phyloP scores from a whole-genome alignment of 2,888 invertebrate genomes.

The Clunio marinus region DNA sequence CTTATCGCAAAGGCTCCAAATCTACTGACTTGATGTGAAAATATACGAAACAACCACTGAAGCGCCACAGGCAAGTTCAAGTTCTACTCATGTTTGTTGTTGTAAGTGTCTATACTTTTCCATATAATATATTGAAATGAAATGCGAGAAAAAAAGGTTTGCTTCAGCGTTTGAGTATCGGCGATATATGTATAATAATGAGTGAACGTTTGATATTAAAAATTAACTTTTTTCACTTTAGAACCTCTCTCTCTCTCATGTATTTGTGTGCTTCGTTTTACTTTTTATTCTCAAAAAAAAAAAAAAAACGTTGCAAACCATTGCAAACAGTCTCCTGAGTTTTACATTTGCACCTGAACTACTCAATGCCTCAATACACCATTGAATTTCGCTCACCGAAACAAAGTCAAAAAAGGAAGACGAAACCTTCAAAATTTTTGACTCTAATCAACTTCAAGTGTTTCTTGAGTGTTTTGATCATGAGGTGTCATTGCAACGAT shows the following conservation, averaged over 20 bases:
- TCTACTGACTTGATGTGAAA: constrained; percentile 24
- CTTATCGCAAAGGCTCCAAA: constrained; percentile 37
- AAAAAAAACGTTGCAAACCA: too few species aligned
- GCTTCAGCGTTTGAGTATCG: constrained; percentile 8
- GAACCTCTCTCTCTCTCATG: background rate
- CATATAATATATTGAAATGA: constrained; percentile 13
- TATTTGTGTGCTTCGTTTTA: background rate
- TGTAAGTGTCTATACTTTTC: background rate
- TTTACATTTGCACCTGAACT: background rate
- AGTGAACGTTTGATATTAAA: constrained; percentile 11
- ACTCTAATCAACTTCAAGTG: background rate
- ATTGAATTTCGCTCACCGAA: background rate
- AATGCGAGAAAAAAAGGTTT: constrained; percentile 13
- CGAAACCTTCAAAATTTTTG: constrained; percentile 2
- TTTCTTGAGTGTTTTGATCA: too few species aligned
- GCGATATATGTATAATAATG: constrained; percentile 13
- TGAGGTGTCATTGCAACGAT: too few species aligned
- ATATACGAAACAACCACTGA: background rate
- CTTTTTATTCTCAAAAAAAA: constrained; percentile 7
- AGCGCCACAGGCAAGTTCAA: constrained; percentile 18
- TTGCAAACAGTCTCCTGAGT: background rate
- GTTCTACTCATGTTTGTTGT: constrained; percentile 24
- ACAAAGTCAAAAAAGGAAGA: background rate
- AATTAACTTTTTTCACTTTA: background rate
- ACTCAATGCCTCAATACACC: too few species aligned